Evolutionary conservation across 1,140 invertebrate genomes (phyloP).

Genomic region (Dendroctonus ponderosae): DNA sequence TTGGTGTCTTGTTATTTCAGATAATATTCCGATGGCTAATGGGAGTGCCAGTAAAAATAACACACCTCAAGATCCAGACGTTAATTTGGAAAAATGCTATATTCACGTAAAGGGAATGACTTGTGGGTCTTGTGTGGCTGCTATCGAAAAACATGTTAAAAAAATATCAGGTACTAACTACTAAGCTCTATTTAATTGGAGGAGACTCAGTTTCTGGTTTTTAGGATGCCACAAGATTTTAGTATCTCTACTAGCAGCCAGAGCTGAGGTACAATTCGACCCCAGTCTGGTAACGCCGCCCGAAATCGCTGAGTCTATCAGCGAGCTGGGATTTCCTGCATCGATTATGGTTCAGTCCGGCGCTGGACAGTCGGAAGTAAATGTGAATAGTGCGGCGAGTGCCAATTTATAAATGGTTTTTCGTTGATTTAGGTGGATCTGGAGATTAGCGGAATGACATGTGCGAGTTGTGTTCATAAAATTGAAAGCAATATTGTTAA

Average conservation of each 20-base stretch:
- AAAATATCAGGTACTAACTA: slow-evolving; percentile 66
- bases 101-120: slow-evolving; percentile 90
- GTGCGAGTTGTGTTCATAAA: slow-evolving; percentile 93
- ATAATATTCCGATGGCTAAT: slow-evolving; percentile 17
- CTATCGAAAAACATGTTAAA: slow-evolving; percentile 91
- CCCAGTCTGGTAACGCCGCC: slow-evolving; percentile 67
- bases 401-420: background rate
- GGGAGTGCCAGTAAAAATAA: slow-evolving; percentile 12
- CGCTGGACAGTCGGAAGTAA: slow-evolving; percentile 65
- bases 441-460: slow-evolving; percentile 93
- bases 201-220: slow-evolving; percentile 25
- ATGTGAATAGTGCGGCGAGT: background rate
- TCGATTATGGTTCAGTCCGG: slow-evolving; percentile 73
- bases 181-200: background rate
- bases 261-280: slow-evolving; percentile 91
- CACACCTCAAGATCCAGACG: slow-evolving; percentile 35
- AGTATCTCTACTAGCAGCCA: slow-evolving; percentile 88
- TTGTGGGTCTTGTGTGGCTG: slow-evolving; percentile 92
- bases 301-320: slow-evolving; percentile 81
- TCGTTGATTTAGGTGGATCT: slow-evolving; percentile 43
- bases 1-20: too few species aligned
- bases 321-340: slow-evolving; percentile 84
- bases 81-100: slow-evolving; percentile 65
- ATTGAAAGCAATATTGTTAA: slow-evolving; percentile 85
- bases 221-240: slow-evolving; percentile 80